Base-by-base conservation (phyloP, 1,140 invertebrate genomes). In the Venustaconcha ellipsiformis region DNA sequence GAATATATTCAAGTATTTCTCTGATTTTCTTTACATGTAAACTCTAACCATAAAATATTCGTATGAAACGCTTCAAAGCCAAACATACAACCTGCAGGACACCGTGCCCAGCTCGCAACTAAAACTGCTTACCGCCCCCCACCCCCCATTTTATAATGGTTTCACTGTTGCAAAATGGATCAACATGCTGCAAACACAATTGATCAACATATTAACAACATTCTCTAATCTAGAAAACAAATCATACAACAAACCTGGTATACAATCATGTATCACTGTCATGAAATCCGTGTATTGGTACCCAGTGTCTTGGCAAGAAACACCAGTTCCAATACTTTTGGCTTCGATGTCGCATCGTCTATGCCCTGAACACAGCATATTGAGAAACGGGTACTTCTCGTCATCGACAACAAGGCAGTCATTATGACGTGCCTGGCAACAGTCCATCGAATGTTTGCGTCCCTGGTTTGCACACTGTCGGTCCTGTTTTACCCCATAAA, bases 191-290 rank as follows among this genome's bases (percentile, higher is more conserved):
- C 0, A 2, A 48, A 48, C 37, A 48, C 37, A 48, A 48, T 48
- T 2, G 37, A 48, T 48, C 37, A 48, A 11, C 37, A 48, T 48
- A 11, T 48, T 11, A 11, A 6, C 37, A 48, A 48, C 8, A 48
- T 48, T 48, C 8, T 48, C 11, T 48, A 48, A 48, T 48, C 37
- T 48, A 48, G 37, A 48, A 48, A 48, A 48, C 37, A 48, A 48
- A 48, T 48, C 20, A 26, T 37, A 18, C 20, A 63, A 64, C 76
- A 75, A 66, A 85, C 84, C 78, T 70, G 80, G 78, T 1, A 83
- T 75, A 70, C 82, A 84, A 66, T 83, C 80, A 69, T 85, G 83
- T 66, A 85, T 81, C 30, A 85, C 81, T 6, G 81, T 81, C 80
- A 83, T 82, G 71, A 81, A 84, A 60, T 83, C 77, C 5, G 81